phyloP scores from a whole-genome alignment of 1,140 invertebrate genomes.

The Ceratina calcarata region DNA sequence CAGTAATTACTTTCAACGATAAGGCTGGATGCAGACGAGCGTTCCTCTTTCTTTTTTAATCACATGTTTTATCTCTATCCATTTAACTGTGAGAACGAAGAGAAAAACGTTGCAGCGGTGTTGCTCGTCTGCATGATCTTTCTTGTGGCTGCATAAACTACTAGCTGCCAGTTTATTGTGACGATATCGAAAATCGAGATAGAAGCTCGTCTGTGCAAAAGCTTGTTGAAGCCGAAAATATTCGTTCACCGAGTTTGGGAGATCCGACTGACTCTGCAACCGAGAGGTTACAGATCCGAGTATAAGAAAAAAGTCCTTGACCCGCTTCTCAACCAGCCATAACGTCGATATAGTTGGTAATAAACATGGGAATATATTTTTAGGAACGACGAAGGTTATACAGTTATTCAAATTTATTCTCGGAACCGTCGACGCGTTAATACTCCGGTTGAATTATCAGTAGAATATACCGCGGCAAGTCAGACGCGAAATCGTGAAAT shows the following conservation, averaged over 20 bases:
- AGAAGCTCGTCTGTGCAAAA: conserved; percentile 24
- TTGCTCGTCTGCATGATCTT: conserved; percentile 27
- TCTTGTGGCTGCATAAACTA: conserved; percentile 6
- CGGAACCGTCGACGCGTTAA: no score
- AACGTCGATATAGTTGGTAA: no score
- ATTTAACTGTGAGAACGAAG: background rate
- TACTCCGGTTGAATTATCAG: no score
- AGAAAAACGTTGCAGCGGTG: background rate
- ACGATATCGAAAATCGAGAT: conserved; percentile 15
- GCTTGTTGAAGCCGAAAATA: conserved; percentile 14
- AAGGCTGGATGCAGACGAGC: no score
- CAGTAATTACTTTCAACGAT: conserved; percentile 9
- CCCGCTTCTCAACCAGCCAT: background rate
- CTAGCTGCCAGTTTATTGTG: conserved; percentile 59
- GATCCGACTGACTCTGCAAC: background rate
- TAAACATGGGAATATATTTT: no score
- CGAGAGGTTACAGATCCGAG: no score
- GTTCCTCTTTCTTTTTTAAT: no score
- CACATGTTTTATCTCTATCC: background rate
- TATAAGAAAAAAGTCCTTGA: no score
- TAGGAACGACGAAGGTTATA: no score
- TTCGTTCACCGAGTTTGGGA: background rate
- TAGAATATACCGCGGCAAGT: no score
- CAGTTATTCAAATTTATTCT: no score
- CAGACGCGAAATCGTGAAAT: no score